Percentiles rank a stretch among this genome's conserved stretches.
Conservation (phyloP, 2,888 invertebrate species). For the Eupithecia vulgata region DNA sequence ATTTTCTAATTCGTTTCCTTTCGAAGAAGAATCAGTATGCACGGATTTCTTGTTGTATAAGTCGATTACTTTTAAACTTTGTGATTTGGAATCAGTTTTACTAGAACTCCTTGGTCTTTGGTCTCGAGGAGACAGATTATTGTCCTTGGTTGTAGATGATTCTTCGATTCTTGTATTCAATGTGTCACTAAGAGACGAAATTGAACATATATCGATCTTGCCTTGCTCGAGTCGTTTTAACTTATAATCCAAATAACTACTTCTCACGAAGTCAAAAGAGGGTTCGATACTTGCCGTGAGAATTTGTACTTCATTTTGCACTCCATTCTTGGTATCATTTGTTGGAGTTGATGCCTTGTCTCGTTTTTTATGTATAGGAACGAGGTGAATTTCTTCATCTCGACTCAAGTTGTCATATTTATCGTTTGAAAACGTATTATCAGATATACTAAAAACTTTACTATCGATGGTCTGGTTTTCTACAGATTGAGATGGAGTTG, state of each 20-base stretch:
- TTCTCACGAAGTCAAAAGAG: conserved; percentile 58
- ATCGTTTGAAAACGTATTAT: conserved; percentile 23
- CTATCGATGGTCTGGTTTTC: conserved; percentile 53
- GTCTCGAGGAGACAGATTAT: conserved; percentile 22
- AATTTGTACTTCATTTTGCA: conserved; percentile 63
- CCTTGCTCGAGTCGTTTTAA: conserved; percentile 59
- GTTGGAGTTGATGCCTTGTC: conserved; percentile 37
- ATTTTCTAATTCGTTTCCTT: conserved; percentile 40
- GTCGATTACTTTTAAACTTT: conserved; percentile 53
- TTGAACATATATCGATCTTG: conserved; percentile 62
- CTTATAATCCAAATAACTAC: conserved; percentile 64
- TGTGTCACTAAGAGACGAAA: conserved; percentile 48
- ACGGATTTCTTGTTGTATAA: conserved; percentile 60
- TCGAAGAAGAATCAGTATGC: conserved; percentile 55
- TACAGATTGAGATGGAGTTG: conserved; percentile 28
- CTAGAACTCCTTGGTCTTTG: conserved; percentile 25
- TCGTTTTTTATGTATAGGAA: conserved; percentile 18
- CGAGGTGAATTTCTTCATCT: conserved; percentile 19
- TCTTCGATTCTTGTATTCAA: conserved; percentile 6
- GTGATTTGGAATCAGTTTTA: conserved; percentile 23
- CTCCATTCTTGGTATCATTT: conserved; percentile 41
- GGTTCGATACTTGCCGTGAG: conserved; percentile 61
- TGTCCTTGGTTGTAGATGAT: conserved; percentile 12
- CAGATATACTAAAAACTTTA: conserved; percentile 30
- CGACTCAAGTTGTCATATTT: conserved; percentile 33